Percentiles rank a stretch among this genome's conserved stretches.
Conservation (phyloP, 2,888 invertebrate species). For the Drosophila parthenogenetica region DNA sequence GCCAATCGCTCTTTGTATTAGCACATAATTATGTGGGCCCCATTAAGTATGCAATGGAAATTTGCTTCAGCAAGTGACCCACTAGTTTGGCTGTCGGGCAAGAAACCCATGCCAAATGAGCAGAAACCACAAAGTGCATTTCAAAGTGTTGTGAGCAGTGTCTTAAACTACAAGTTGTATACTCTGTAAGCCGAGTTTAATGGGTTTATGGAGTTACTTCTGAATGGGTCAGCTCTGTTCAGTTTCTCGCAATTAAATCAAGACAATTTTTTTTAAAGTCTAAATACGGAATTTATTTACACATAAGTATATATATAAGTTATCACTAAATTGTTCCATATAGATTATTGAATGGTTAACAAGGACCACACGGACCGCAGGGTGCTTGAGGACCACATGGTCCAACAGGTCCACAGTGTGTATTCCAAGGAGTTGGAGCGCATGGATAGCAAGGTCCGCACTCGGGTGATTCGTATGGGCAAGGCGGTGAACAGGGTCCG, state of each 20-base stretch:
- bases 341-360: background rate
- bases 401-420: slow-evolving; percentile 13
- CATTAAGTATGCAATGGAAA: slow-evolving; percentile 33
- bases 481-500: slow-evolving; percentile 6
- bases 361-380: slow-evolving; percentile 10
- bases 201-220: background rate
- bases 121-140: slow-evolving; percentile 48
- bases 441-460: slow-evolving; percentile 13
- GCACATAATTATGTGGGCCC: slow-evolving; percentile 58
- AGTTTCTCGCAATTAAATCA: too few species aligned
- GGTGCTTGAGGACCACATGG: slow-evolving; percentile 13
- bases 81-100: slow-evolving; percentile 44
- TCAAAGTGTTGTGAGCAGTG: slow-evolving; percentile 38
- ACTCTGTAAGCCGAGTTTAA: background rate
- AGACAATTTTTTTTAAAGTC: too few species aligned
- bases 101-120: slow-evolving; percentile 18
- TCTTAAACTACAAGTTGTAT: slow-evolving; percentile 32
- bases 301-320: background rate
- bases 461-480: slow-evolving; percentile 9
- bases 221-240: too few species aligned
- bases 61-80: slow-evolving; percentile 46
- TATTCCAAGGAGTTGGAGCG: slow-evolving; percentile 11
- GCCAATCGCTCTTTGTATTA: slow-evolving; percentile 19
- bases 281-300: background rate
- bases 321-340: background rate